A percentile compares a stretch with the other conserved stretches of the same genome.
phyloP scores from a whole-genome alignment of 1,140 invertebrate species.

The Brachionus rubens region DNA sequence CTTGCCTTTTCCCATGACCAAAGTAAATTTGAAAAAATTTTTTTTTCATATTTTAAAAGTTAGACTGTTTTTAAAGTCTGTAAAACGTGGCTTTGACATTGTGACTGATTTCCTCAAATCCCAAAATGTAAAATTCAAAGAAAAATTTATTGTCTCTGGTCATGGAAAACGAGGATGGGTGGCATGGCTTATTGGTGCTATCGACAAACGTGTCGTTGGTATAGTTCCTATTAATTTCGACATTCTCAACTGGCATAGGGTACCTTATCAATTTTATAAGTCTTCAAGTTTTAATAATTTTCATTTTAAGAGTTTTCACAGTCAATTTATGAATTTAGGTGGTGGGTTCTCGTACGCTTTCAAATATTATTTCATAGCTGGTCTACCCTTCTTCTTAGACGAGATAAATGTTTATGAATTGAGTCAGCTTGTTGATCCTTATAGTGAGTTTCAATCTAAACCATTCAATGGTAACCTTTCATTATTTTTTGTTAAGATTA shows the following conservation, averaged over 20 bases:
- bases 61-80: background rate
- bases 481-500: background rate
- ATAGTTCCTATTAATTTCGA: conserved; percentile 27
- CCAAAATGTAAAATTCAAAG: background rate
- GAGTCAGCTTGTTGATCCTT: conserved; percentile 22
- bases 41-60: background rate
- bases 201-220: conserved; percentile 2
- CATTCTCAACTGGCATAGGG: conserved; percentile 29
- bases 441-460: background rate
- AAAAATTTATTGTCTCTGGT: conserved; percentile 24
- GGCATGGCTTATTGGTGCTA: conserved; percentile 3
- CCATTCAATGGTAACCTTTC: background rate
- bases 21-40: background rate
- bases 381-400: background rate
- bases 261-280: background rate
- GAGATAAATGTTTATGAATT: conserved; percentile 10
- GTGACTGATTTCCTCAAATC: background rate
- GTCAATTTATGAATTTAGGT: conserved; percentile 27
- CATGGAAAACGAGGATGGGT: conserved; percentile 15
- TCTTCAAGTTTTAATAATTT: background rate
- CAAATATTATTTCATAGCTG: background rate
- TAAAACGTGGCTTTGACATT: conserved; percentile 18
- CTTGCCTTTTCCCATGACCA: conserved; percentile 9
- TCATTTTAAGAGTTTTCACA: conserved; percentile 25
- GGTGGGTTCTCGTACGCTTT: conserved; percentile 23